Percentiles rank a stretch among this genome's conserved stretches.
These are phyloP conservation scores for Acleris cristana DNA, from an alignment of 2,888 invertebrate species.

Conservation along the genomic window DNA sequence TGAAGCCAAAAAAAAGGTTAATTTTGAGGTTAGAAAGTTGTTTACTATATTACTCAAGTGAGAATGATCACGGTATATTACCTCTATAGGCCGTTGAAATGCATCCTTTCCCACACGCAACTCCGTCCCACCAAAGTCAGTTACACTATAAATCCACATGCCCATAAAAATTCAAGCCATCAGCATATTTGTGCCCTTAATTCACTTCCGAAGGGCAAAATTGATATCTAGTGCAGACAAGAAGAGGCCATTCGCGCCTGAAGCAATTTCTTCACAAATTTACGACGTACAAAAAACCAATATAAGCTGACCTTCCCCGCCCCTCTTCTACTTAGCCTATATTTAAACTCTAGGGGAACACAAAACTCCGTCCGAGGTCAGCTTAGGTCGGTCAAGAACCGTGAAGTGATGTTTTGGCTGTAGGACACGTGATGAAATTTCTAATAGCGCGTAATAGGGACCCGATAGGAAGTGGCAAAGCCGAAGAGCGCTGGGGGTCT, in stretches of 20 bases:
- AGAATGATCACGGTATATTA: too few species aligned
- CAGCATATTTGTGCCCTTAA: conserved; percentile 36
- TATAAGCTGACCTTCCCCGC: background rate
- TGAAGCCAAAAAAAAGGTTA: too few species aligned
- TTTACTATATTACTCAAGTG: too few species aligned
- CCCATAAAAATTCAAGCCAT: conserved; percentile 32
- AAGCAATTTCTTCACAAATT: conserved; percentile 31
- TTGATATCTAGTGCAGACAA: conserved; percentile 37
- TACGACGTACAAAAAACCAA: conserved; percentile 17
- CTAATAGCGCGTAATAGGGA: conserved; percentile 29
- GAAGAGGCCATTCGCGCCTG: conserved; percentile 23
- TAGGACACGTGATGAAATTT: conserved; percentile 34
- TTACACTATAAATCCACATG: background rate
- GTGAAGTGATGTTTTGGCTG: conserved; percentile 27
- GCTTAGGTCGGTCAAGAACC: background rate
- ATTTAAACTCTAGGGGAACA: background rate
- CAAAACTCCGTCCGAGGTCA: background rate
- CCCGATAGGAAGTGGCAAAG: conserved; percentile 23
- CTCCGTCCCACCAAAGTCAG: background rate
- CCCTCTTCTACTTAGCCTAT: background rate
- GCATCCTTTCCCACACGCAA: background rate
- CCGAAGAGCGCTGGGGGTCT: conserved; percentile 15
- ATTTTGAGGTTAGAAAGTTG: too few species aligned
- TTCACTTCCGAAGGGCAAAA: conserved; percentile 36
- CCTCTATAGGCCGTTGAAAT: too few species aligned